phyloP scores from a whole-genome alignment of 2,113 vertebrate species.

The Azemiops feae region DNA sequence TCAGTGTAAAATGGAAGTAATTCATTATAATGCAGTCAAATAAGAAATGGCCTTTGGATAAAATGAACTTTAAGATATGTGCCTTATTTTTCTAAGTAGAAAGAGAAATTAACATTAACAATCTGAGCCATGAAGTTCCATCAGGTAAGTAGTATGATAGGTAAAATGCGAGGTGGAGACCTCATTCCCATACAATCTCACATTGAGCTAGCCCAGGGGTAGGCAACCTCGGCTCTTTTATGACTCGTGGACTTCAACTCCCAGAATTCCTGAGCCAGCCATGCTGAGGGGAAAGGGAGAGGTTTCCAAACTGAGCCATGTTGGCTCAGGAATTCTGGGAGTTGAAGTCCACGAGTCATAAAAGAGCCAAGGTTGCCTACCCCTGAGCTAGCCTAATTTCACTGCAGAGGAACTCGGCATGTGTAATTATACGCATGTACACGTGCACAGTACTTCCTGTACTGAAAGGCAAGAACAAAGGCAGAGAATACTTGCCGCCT shows the following conservation, averaged over 20 bases:
- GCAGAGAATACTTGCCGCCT: neutral
- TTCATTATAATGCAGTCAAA: neutral
- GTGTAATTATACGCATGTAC: neutral
- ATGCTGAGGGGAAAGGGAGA: no score
- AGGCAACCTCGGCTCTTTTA: no score
- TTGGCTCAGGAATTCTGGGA: no score
- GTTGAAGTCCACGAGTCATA: no score
- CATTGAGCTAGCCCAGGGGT: neutral
- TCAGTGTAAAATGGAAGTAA: neutral
- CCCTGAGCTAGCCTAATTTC: neutral
- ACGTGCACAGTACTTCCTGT: neutral
- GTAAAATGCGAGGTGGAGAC: neutral
- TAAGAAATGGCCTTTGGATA: neutral
- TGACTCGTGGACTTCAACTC: no score
- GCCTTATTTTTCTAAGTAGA: neutral
- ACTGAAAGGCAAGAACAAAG: neutral
- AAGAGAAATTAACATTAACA: neutral
- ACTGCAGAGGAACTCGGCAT: neutral
- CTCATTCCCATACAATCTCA: neutral
- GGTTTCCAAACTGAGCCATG: no score
- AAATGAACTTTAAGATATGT: neutral
- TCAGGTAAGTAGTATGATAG: neutral
- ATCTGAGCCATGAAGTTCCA: neutral
- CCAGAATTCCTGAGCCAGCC: no score
- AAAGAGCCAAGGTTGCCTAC: no score